phyloP scores from a whole-genome alignment of 2,797 vertebrate species.

The Lerista edwardsae region DNA sequence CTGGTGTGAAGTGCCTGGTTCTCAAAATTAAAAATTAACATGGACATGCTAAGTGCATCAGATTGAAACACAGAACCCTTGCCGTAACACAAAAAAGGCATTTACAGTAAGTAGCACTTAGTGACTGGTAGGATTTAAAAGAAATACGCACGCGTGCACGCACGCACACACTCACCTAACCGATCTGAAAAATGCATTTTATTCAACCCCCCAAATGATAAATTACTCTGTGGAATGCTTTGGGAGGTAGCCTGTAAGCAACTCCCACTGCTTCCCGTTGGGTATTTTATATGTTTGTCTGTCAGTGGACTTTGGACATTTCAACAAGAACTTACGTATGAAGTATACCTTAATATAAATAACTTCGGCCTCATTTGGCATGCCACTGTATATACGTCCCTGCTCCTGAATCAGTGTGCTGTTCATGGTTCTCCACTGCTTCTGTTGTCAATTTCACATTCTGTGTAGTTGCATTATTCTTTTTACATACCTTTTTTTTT shows the following conservation, averaged over 20 bases:
- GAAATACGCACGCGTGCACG: neutral
- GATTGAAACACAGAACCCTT: conserved; percentile 73
- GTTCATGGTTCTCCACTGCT: conserved; percentile 12
- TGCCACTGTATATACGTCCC: conserved; percentile 45
- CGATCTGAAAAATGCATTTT: conserved; percentile 53
- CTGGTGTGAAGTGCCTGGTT: conserved; percentile 74
- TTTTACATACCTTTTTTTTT: neutral
- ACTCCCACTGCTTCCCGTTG: conserved; percentile 13
- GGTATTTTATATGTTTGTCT: conserved; percentile 26
- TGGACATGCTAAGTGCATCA: conserved; percentile 75
- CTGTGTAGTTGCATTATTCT: too few relatives aligned
- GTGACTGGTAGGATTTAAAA: conserved; percentile 47
- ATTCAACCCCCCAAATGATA: conserved; percentile 1
- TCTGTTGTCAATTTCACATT: conserved; percentile 5
- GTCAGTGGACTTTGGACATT: conserved; percentile 38
- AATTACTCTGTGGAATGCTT: conserved; percentile 41
- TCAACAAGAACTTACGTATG: conserved; percentile 39
- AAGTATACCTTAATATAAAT: conserved; percentile 41
- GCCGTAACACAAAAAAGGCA: conserved; percentile 73
- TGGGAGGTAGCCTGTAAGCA: conserved; percentile 33
- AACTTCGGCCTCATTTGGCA: conserved; percentile 33
- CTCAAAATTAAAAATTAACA: conserved; percentile 80
- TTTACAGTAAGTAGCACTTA: conserved; percentile 76
- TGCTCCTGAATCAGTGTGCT: neutral
- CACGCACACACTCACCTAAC: neutral